These are phyloP conservation scores for human (Homo sapiens) DNA, from an alignment of 2,113 vertebrate genomes.

Conservation along the genomic window DNA sequence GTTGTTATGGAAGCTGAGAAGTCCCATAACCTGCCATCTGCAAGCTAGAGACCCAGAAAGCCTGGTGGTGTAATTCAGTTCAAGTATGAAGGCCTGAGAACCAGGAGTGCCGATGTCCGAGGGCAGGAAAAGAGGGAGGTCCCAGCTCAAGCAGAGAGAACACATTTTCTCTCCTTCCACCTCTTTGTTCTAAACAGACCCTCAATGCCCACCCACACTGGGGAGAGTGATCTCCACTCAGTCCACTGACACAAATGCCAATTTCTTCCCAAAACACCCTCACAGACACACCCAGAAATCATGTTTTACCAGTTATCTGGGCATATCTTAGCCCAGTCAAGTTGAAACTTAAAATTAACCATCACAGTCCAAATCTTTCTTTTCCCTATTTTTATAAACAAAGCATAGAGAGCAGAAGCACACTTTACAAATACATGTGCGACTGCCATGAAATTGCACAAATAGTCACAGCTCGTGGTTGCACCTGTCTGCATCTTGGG, in stretches of 20 bases:
- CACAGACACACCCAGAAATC: background rate
- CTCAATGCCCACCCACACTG: background rate
- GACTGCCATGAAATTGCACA: accelerated
- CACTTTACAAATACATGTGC: no score
- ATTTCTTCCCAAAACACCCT: background rate
- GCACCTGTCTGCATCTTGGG: accelerated
- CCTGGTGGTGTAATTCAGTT: background rate
- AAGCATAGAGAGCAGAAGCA: background rate
- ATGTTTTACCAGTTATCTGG: background rate
- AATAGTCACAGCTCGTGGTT: accelerated
- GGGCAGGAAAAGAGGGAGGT: background rate
- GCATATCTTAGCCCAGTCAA: background rate
- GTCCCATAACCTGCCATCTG: background rate
- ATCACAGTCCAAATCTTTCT: background rate
- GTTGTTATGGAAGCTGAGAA: background rate
- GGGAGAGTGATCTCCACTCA: background rate
- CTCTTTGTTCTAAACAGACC: background rate
- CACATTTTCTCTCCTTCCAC: no score
- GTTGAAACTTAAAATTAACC: background rate
- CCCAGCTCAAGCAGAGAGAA: background rate
- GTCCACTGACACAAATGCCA: background rate
- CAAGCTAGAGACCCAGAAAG: background rate
- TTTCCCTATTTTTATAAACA: background rate
- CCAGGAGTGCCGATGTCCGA: background rate
- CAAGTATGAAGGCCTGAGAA: no score